Base-by-base conservation (phyloP, 1,140 invertebrate genomes). In the Brachionus manjavacas region DNA sequence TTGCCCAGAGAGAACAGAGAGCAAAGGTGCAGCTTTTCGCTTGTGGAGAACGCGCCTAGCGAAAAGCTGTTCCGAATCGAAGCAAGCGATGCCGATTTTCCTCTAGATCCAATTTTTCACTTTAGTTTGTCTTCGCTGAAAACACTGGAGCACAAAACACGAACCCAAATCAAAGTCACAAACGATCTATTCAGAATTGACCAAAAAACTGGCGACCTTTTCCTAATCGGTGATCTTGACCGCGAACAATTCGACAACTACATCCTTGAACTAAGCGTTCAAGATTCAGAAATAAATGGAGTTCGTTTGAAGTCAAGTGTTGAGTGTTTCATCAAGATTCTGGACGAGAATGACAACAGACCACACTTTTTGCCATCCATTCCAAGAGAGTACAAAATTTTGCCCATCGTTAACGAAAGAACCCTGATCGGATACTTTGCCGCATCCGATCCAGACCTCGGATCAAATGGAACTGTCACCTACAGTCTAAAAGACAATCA, bases 401-500 rank as follows among this genome's bases (percentile, higher is more conserved):
- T 81, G n/a, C 79, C 79, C 39, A 39, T 81, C 23, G 64, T 81
- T 11, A 81, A 81, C 25, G 52, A 81, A 46, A 4, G 52, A 60
- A 43, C 64, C 12, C n/a, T 81, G 12, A 68, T 81, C 3, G 52
- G 64, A 23, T 81, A 68, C 20, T 81, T 81, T 68, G 49, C 52
- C 9, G 79, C 79, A 7, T 43, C 52, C 7, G 79, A 81, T 64
- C n/a, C 31, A 11, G 79, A 81, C 20, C 41, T 81, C 12, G 79
- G 79, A 20, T 68, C 31, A n/a, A 81, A 81, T 64, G 31, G 31
- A 64, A 64, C 79, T 12, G 41, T 81, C 3, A 20, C 16, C 16
- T 81, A 81, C 28, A 43, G n/a, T 3, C 9, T 81, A 25, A 43
- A 64, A 39, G 31, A 60, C 60, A 23, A 60, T 4, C 25, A 81